A percentile compares a stretch with the other conserved stretches of the same genome.
These are phyloP conservation scores for Choreutis nemorana DNA, from an alignment of 2,888 invertebrate genomes.

Conservation along the genomic window DNA sequence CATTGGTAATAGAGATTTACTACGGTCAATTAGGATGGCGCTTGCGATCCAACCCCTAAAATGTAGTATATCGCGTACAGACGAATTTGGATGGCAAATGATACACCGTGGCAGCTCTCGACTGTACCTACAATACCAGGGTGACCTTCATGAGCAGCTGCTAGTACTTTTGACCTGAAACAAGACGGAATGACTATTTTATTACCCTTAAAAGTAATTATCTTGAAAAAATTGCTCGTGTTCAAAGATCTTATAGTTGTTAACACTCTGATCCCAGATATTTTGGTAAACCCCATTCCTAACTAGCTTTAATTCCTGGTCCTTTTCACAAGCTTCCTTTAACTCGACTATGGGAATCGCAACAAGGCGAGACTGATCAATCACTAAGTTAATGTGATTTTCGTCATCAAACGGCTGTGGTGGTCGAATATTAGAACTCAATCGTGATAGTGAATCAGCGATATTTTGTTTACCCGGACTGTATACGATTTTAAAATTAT, in stretches of 20 bases:
- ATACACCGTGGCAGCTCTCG: too few species aligned
- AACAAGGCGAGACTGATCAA: background rate
- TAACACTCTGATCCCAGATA: constrained; percentile 1
- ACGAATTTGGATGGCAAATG: too few species aligned
- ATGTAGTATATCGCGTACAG: too few species aligned
- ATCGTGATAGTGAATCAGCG: constrained; percentile 16
- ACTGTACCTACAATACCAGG: too few species aligned
- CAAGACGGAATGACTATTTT: constrained; percentile 11
- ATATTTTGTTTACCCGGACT: constrained; percentile 17
- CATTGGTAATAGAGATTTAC: too few species aligned
- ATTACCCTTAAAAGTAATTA: constrained; percentile 9
- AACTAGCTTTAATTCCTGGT: constrained; percentile 1
- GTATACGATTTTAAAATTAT: constrained; percentile 17
- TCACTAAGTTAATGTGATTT: constrained; percentile 6
- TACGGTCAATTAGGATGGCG: too few species aligned
- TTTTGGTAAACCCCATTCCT: background rate
- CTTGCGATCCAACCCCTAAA: too few species aligned
- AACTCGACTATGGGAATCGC: background rate
- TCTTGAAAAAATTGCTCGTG: constrained; percentile 2
- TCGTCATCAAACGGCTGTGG: constrained; percentile 1
- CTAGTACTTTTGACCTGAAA: constrained; percentile 11
- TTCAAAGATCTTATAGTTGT: constrained; percentile 2
- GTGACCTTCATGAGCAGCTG: too few species aligned
- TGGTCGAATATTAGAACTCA: constrained; percentile 4
- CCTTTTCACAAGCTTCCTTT: background rate